Percentiles rank a stretch among this genome's conserved stretches.
Conservation (phyloP, 2,113 vertebrate genomes). For the Apus apus region DNA sequence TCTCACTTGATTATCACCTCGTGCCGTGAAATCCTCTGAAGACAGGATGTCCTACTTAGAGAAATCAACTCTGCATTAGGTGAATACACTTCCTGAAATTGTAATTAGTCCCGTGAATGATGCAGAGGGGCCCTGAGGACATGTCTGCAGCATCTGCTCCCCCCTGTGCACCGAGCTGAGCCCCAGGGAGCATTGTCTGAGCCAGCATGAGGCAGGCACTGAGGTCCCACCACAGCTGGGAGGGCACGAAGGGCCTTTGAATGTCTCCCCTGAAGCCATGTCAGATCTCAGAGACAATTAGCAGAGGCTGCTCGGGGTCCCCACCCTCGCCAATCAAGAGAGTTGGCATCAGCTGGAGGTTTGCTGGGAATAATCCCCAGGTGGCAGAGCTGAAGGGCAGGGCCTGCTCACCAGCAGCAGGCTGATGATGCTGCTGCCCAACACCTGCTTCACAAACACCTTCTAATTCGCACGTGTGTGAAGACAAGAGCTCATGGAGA, state of each 20-base stretch:
- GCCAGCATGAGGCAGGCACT: background rate
- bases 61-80: constrained; percentile 20
- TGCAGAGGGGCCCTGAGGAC: background rate
- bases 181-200: background rate
- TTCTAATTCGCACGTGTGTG: background rate
- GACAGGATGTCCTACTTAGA: constrained; percentile 56
- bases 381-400: background rate
- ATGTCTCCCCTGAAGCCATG: background rate
- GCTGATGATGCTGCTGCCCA: background rate
- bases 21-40: constrained; percentile 28
- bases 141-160: background rate
- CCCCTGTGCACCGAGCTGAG: fast-evolving
- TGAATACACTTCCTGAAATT: constrained; percentile 60
- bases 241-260: background rate
- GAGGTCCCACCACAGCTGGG: background rate
- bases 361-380: background rate
- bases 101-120: constrained; percentile 21
- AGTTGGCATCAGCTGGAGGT: background rate
- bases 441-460: background rate
- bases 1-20: constrained; percentile 41
- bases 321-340: background rate
- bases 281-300: background rate
- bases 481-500: background rate
- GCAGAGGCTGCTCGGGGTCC: background rate
- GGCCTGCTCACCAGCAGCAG: background rate